These are phyloP conservation scores for Hyles euphorbiae DNA, from an alignment of 1,140 invertebrate genomes.

Conservation along the genomic window DNA sequence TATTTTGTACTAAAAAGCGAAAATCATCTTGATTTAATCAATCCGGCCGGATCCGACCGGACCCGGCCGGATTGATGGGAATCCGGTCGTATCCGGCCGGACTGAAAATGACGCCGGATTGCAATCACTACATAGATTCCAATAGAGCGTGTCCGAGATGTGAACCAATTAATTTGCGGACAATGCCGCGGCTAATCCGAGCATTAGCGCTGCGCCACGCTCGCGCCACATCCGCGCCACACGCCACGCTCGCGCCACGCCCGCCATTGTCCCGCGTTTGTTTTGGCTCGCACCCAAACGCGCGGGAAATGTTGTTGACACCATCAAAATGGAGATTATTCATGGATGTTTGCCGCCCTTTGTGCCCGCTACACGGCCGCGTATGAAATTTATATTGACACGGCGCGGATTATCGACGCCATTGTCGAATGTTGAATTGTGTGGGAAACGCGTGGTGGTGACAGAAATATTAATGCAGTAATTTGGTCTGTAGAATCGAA, in stretches of 20 bases:
- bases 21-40: no score
- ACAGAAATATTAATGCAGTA: constrained; percentile 65
- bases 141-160: constrained; percentile 5
- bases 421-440: constrained; percentile 58
- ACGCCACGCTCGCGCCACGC: constrained; percentile 52
- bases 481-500: constrained; percentile 1
- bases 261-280: constrained; percentile 52
- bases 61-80: no score
- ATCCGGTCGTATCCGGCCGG: no score
- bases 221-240: constrained; percentile 13
- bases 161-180: constrained; percentile 48
- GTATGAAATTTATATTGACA: constrained; percentile 74
- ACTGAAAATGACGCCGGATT: no score
- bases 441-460: constrained; percentile 76
- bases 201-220: constrained; percentile 35
- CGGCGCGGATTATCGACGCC: constrained; percentile 66
- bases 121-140: no score
- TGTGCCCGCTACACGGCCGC: constrained; percentile 60
- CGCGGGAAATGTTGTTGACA: constrained; percentile 65
- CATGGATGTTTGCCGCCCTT: constrained; percentile 68
- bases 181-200: constrained; percentile 47
- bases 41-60: no score
- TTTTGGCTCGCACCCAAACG: constrained; percentile 60
- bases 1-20: no score
- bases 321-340: constrained; percentile 73